Evolutionary conservation across 2,113 vertebrate genomes (phyloP), one percentile per base, ranked within the genome.

Genomic region (Phrynosoma blainvillii): DNA sequence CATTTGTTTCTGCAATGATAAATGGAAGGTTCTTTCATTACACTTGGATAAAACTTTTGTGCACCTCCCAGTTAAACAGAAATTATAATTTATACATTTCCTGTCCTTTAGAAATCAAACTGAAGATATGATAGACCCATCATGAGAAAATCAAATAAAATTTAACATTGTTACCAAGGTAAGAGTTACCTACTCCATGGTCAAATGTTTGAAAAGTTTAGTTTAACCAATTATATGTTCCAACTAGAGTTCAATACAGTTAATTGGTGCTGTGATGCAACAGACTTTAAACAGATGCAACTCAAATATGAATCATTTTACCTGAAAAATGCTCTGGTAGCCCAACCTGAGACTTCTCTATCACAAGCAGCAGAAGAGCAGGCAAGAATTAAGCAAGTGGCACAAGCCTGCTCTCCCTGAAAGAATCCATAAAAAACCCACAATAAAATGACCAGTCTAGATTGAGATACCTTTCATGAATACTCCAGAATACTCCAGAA

Each of bases 311-410:
- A 79, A 90, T 0, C 18, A 90, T 88, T 87, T 73, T 88, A 99
- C 99, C 98, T 98, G 96, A 99, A 99, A 93, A 99, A 99, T 0
- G 98, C 98, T 93, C 98, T 97, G 11, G 98, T 98, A 82, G 98
- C 98, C 99, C 99, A 99, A 4, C 97, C 96, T 14, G 99, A 98
- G 0, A 99, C 97, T 89, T 99, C 99, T 93, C 98, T 94, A 87
- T 99, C 98, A 90, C 77, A 97, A 8, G 98, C 98, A 56, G 98
- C 96, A 47, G 89, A 96, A 74, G 99, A 99, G 90, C 98, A 99
- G 62, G 98, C 98, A 82, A 99, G 96, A 90, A 99, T 99, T 84
- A 99, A 96, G 13, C 98, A 98, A 12, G 98, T 98, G 18, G 98
- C 98, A 96, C 98, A 99, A 21, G 99, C 98, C 82, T 99, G 98